Evolutionary conservation across 2,797 vertebrate species (phyloP).

Genomic region (Chelon labrosus): DNA sequence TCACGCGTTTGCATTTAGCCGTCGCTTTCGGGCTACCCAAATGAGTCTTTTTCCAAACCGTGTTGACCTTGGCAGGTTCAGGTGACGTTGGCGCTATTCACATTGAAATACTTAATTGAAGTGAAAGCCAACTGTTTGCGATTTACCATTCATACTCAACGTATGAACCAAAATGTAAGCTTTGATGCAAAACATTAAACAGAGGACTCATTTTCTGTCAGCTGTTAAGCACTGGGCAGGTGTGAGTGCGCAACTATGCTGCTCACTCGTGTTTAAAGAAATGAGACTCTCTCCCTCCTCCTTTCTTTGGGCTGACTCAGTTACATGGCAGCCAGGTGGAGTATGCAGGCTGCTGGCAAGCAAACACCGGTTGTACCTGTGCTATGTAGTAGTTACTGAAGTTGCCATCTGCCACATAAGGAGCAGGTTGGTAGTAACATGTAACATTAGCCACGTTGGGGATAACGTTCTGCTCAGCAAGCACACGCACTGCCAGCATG

Average conservation of each 20-base stretch:
- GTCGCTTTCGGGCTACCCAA: slow-evolving; percentile 39
- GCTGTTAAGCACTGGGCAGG: slow-evolving; percentile 67
- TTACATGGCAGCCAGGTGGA: slow-evolving; percentile 99
- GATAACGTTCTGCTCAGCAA: slow-evolving; percentile 98
- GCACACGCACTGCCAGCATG: slow-evolving; percentile 96
- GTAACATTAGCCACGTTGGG: slow-evolving; percentile 99
- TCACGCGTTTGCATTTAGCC: slow-evolving; percentile 45
- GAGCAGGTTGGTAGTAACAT: slow-evolving; percentile 99
- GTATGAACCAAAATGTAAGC: slow-evolving; percentile 74
- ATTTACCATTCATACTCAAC: slow-evolving; percentile 58
- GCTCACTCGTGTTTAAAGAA: slow-evolving; percentile 67
- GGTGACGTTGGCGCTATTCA: slow-evolving; percentile 49
- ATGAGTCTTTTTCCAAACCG: slow-evolving; percentile 57
- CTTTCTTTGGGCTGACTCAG: slow-evolving; percentile 81
- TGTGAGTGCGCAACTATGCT: slow-evolving; percentile 43
- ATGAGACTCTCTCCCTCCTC: slow-evolving; percentile 54
- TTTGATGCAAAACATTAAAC: slow-evolving; percentile 78
- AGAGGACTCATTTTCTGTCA: slow-evolving; percentile 57
- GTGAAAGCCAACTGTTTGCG: slow-evolving; percentile 53
- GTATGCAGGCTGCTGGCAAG: slow-evolving; percentile 95
- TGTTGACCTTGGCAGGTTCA: slow-evolving; percentile 38
- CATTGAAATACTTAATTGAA: slow-evolving; percentile 53
- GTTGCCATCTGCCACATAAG: slow-evolving; percentile 97
- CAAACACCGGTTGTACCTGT: slow-evolving; percentile 96
- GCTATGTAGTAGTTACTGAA: slow-evolving; percentile 99